A percentile compares a stretch with the other conserved stretches of the same genome.
These are phyloP conservation scores for Emmelina monodactyla DNA, from an alignment of 2,888 invertebrate genomes.

Conservation along the genomic window DNA sequence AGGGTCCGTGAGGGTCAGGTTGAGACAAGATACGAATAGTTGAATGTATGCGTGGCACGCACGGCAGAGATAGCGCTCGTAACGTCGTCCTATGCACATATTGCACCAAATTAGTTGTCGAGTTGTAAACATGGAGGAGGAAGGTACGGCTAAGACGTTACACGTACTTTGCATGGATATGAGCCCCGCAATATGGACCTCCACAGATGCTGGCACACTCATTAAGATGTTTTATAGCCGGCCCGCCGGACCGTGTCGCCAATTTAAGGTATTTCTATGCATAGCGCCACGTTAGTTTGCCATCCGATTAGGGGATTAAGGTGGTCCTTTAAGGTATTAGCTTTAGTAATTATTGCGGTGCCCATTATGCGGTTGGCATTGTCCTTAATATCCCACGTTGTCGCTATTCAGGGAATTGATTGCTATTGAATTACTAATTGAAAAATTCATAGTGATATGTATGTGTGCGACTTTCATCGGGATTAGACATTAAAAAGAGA, in stretches of 20 bases:
- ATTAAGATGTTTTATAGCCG: conserved; percentile 68
- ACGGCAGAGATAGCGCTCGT: conserved; percentile 58
- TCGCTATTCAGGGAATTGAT: conserved; percentile 18
- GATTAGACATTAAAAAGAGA: too few species aligned
- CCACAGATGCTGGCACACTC: conserved; percentile 65
- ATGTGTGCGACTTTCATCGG: too few species aligned
- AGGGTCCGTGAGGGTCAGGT: conserved; percentile 42
- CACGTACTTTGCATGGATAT: conserved; percentile 66
- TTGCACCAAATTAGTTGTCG: conserved; percentile 68
- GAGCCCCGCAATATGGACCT: conserved; percentile 62
- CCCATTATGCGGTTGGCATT: conserved; percentile 52
- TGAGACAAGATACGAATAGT: conserved; percentile 44
- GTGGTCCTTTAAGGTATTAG: conserved; percentile 62
- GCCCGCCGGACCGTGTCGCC: conserved; percentile 63
- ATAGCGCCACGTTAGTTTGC: conserved; percentile 61
- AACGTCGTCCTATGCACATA: conserved; percentile 67
- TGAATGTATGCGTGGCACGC: conserved; percentile 65
- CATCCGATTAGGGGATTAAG: conserved; percentile 65
- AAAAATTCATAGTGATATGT: too few species aligned
- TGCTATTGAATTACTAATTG: not conserved
- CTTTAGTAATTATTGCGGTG: conserved; percentile 50
- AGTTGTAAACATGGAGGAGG: conserved; percentile 62
- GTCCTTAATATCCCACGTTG: conserved; percentile 24
- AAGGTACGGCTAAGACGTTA: conserved; percentile 60
- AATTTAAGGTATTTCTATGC: conserved; percentile 68